Percentiles rank a stretch among this genome's conserved stretches.
These are phyloP conservation scores for Penelope pileata DNA, from an alignment of 2,113 vertebrate species.

Conservation along the genomic window DNA sequence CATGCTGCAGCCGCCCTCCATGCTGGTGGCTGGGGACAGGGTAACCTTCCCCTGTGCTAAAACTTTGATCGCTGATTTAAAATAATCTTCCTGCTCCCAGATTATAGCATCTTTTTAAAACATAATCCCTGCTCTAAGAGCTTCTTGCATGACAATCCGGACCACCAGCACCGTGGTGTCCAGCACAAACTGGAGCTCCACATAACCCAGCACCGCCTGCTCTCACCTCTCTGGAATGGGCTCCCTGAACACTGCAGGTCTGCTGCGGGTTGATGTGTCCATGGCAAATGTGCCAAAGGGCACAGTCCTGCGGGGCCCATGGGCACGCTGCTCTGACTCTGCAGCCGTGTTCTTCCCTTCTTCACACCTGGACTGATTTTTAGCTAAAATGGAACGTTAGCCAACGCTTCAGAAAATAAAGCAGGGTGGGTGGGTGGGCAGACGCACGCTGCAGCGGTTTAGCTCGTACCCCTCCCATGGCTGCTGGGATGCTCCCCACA, in stretches of 20 bases:
- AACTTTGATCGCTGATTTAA: not conserved
- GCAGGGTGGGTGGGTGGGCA: not conserved
- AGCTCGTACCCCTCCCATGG: not conserved
- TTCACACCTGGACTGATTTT: not conserved
- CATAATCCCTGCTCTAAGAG: not conserved
- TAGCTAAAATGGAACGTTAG: not conserved
- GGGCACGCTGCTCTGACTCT: not conserved
- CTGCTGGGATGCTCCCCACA: not conserved
- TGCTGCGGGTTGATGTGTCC: accelerated
- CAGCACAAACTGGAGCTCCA: not conserved
- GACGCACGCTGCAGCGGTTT: not conserved
- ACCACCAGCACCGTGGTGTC: too few relatives aligned
- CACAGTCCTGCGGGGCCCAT: not conserved
- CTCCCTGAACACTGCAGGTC: accelerated
- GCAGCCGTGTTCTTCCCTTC: not conserved
- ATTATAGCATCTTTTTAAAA: not conserved
- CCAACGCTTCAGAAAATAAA: not conserved
- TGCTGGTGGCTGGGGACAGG: too few relatives aligned
- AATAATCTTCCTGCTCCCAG: not conserved
- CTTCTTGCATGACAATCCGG: not conserved
- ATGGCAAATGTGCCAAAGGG: not conserved
- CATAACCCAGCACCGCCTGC: too few relatives aligned
- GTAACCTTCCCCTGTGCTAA: not conserved
- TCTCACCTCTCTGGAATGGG: too few relatives aligned
- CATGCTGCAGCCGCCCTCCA: too few relatives aligned